Conservation (phyloP, 2,797 vertebrate genomes). For the Syndactyla subalaris region DNA sequence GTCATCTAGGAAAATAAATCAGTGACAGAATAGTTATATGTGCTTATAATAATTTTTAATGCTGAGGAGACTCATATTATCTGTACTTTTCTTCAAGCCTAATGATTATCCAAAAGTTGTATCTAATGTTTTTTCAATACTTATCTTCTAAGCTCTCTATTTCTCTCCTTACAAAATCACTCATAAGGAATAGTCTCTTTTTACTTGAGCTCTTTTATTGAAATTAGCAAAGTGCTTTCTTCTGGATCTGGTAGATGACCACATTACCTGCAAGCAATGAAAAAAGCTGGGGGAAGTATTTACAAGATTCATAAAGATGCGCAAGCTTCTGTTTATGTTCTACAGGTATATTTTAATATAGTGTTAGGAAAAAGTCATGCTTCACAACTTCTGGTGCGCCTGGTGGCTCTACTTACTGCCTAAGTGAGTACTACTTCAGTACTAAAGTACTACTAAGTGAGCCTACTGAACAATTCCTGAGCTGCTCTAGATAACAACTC, state of each 20-base stretch:
- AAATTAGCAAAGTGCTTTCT: not conserved
- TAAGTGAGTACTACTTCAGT: too few relatives aligned
- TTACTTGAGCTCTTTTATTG: not conserved
- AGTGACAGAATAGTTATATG: not conserved
- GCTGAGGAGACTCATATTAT: not conserved
- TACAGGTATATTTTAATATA: not conserved
- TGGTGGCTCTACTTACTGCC: not conserved
- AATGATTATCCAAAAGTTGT: not conserved
- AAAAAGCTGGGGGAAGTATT: not conserved
- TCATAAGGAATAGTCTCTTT: not conserved
- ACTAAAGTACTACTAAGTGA: too few relatives aligned
- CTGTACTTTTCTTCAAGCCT: not conserved
- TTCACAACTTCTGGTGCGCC: not conserved
- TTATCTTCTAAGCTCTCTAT: not conserved
- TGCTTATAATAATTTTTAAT: not conserved
- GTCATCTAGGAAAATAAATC: not conserved
- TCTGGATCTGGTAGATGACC: not conserved
- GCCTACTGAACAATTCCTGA: accelerated
- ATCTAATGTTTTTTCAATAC: not conserved
- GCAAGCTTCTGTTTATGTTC: not conserved
- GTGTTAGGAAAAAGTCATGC: not conserved
- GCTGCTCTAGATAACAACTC: not conserved
- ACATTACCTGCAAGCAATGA: not conserved
- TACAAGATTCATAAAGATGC: accelerated
- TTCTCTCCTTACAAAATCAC: not conserved